phyloP scores from a whole-genome alignment of 2,113 vertebrate species.

The Cariama cristata region DNA sequence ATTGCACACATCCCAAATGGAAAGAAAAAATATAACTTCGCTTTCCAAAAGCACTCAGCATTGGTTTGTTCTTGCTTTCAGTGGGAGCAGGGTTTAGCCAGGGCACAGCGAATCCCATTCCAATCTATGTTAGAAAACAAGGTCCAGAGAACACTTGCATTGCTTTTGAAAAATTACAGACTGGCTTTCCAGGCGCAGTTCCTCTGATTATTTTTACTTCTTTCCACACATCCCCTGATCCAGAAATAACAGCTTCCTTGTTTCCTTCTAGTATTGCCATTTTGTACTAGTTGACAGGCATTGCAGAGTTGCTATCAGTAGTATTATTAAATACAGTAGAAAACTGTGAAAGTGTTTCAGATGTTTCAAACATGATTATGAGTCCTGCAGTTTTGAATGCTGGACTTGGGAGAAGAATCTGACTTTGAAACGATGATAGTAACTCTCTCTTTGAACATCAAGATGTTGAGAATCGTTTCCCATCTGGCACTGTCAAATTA shows the following conservation, averaged over 20 bases:
- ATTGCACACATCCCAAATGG: neutral
- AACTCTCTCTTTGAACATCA: neutral
- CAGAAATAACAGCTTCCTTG: neutral
- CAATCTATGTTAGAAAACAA: neutral
- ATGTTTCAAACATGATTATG: neutral
- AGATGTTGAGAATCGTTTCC: neutral
- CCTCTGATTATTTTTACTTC: neutral
- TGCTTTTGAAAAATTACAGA: neutral
- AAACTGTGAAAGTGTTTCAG: neutral
- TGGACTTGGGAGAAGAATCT: neutral
- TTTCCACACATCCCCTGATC: neutral
- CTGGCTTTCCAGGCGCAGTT: neutral
- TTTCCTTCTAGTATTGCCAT: neutral
- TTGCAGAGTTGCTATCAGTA: neutral
- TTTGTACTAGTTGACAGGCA: neutral
- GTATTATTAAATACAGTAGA: neutral
- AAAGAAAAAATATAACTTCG: neutral
- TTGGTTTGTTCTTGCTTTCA: neutral
- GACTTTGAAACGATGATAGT: neutral
- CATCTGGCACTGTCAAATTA: neutral
- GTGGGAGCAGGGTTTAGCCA: neutral
- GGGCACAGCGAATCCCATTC: neutral
- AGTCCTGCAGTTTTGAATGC: fast-evolving
- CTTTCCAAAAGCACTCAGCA: neutral
- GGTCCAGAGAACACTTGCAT: neutral